Base-by-base conservation (phyloP, 2,797 vertebrate genomes). In the Balearica regulorum region DNA sequence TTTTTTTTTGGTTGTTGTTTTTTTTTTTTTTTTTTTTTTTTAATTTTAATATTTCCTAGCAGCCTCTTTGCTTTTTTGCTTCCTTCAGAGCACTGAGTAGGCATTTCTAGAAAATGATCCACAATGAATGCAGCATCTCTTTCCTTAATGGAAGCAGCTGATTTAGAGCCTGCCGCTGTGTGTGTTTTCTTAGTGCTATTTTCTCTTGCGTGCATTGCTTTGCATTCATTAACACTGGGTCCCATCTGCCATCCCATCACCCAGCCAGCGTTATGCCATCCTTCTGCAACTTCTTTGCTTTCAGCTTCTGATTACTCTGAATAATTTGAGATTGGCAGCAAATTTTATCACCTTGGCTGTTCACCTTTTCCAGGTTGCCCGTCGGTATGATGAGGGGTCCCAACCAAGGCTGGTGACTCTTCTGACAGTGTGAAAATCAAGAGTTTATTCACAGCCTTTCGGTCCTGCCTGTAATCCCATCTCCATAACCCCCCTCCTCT, bases 161-260 rank as follows among this genome's bases (percentile, higher is more conserved):
- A 97, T 95, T 95, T 86, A 71, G 92, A 96, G 92, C 91, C 64
- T 87, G 95, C 65, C 0, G 15, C 89, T 94, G 91, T 78, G 91
- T 87, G 87, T 91, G 89, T 95, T 92, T 91, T 88, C 83, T 84
- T 62, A 55, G 61, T 70, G 88, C 83, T 96, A 73, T 95, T 96
- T 96, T 95, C 94, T 94, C 86, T 79, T 53, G 81, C 5, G 57
- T 90, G 91, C 90, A 94, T 68, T 87, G 91, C 91, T 94, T 95
- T 93, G 94, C 95, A 96, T 97, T 95, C 93, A 95, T 96, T 97
- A 95, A 76, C 92, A 55, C 51, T 24, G 90, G 80, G 57, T 84
- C 70, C 95, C 94, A 92, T 96, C 95, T 96, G 94, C 87, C 89
- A 92, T 77, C 87, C 91, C 92, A 75, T 79, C 90, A 79, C 46